Base-by-base conservation (phyloP, 2,888 invertebrate species). In the Julus scanicus region DNA sequence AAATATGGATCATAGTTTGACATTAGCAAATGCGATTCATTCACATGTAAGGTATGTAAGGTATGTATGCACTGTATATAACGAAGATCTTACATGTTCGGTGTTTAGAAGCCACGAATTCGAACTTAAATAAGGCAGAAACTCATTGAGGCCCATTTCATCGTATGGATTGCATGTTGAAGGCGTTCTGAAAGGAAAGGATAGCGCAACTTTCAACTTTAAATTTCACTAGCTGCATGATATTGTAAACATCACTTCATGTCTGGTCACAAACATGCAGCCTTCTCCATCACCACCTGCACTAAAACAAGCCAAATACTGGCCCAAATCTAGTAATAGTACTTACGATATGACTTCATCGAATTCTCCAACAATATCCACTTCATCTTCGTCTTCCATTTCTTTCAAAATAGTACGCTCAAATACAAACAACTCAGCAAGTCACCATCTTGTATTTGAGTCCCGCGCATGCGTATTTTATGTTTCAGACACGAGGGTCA, bases 321-420 rank as follows among this genome's bases (percentile, higher is more conserved):
- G 39, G 6, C 13, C 37, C 37, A 39, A 29, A 3, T 3, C 20
- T 2, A 37, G 40, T 3, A 84, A n/a, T 0, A 84, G 1, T 91
- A 94, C 94, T 89, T 89, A 91, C 91, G 90, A 91, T 91, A 94
- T 94, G 93, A 95, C 95, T 92, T 95, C 94, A 89, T 94, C 94
- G 92, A 95, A 95, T 93, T 95, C 95, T 89, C 95, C 95, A 90
- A 95, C 93, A 91, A 95, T 93, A 93, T 95, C 95, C 91, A 95
- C 94, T 93, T 95, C 92, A 86, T 90, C 95, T 88, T 95, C 95
- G 90, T 95, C 95, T 90, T 94, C 95, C 95, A 95, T 95, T 87
- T 91, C 91, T 53, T 44, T n/a, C n/a, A n/a, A 44, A 44, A 44
- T 5, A 44, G 3, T 6, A 44, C 44, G 44, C 3, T 44, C 6